Percentiles rank a stretch among this genome's conserved stretches.
Evolutionary conservation across 2,888 invertebrate species (phyloP).

Genomic region (Netelia melanura): DNA sequence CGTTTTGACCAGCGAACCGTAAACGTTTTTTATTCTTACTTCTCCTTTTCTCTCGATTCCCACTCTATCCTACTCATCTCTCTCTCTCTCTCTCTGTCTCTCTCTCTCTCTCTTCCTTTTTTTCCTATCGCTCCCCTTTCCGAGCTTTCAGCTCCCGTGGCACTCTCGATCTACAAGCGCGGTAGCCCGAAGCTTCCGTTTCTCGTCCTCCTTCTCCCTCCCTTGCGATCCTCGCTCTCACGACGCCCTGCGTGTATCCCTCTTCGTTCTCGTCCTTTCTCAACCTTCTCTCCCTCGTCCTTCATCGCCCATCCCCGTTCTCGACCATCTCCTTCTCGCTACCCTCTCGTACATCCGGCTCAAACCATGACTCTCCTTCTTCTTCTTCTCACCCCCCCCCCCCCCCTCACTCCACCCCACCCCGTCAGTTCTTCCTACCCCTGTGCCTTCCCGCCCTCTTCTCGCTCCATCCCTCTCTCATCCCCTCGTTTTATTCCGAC

Average conservation of each 20-base stretch:
- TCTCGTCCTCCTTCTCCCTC: slow-evolving; percentile 61
- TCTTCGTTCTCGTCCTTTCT: slow-evolving; percentile 42
- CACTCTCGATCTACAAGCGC: slow-evolving; percentile 20
- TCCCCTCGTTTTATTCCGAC: slow-evolving; percentile 71
- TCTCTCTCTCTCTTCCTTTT: not conserved
- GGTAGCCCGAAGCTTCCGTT: slow-evolving; percentile 69
- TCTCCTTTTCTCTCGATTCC: not conserved
- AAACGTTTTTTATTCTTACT: slow-evolving; percentile 5
- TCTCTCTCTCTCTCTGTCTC: not conserved
- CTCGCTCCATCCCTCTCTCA: slow-evolving; percentile 23
- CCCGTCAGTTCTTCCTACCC: slow-evolving; percentile 33
- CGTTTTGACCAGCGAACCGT: slow-evolving; percentile 18
- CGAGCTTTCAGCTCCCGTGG: slow-evolving; percentile 44
- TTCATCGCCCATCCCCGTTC: slow-evolving; percentile 55
- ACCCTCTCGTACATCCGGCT: slow-evolving; percentile 55
- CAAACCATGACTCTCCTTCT: slow-evolving; percentile 46
- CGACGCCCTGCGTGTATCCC: slow-evolving; percentile 62
- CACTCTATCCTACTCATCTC: slow-evolving; percentile 4
- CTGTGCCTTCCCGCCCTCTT: slow-evolving; percentile 43
- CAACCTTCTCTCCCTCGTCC: slow-evolving; percentile 53
- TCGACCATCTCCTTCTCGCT: slow-evolving; percentile 36
- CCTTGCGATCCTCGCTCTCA: slow-evolving; percentile 15
- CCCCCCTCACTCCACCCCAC: slow-evolving; percentile 35
- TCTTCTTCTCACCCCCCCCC: slow-evolving; percentile 34
- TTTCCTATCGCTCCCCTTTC: slow-evolving; percentile 10